Conservation (phyloP, 1,140 invertebrate genomes). For the Pomacea maculata region DNA sequence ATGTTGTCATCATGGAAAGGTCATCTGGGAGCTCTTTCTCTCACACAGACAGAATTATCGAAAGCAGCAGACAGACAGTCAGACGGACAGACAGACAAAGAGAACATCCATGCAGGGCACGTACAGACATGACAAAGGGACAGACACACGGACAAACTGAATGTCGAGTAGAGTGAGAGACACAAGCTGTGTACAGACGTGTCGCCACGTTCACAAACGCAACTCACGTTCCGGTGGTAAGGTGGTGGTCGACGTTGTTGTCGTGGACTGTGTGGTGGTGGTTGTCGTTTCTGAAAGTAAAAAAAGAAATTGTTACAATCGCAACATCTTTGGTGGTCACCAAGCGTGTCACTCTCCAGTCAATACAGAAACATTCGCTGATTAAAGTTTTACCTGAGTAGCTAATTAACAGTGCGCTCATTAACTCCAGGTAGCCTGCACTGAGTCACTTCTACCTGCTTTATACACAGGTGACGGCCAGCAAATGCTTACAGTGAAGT, state of each 20-base stretch:
- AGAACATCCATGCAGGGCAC: not conserved
- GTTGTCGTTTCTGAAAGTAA: slow-evolving; percentile 14
- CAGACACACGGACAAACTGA: not conserved
- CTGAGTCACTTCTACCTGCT: too few relatives aligned
- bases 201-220: not conserved
- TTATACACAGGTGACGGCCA: too few relatives aligned
- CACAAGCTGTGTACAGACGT: not conserved
- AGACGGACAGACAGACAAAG: not conserved
- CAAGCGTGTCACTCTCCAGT: too few relatives aligned
- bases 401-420: too few relatives aligned
- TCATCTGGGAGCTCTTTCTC: too few relatives aligned
- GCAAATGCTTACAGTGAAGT: not conserved
- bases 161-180: not conserved
- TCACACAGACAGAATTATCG: too few relatives aligned
- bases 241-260: slow-evolving; percentile 10
- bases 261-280: not conserved
- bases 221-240: slow-evolving; percentile 10
- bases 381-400: too few relatives aligned
- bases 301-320: not conserved
- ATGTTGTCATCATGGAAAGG: too few relatives aligned
- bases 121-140: not conserved
- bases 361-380: too few relatives aligned
- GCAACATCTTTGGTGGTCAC: too few relatives aligned
- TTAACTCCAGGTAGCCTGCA: too few relatives aligned
- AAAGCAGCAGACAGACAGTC: too few relatives aligned